Evolutionary conservation across 2,113 vertebrate genomes (phyloP), one percentile per base, ranked within the genome.

Genomic region (Onychorhynchus coronatus): DNA sequence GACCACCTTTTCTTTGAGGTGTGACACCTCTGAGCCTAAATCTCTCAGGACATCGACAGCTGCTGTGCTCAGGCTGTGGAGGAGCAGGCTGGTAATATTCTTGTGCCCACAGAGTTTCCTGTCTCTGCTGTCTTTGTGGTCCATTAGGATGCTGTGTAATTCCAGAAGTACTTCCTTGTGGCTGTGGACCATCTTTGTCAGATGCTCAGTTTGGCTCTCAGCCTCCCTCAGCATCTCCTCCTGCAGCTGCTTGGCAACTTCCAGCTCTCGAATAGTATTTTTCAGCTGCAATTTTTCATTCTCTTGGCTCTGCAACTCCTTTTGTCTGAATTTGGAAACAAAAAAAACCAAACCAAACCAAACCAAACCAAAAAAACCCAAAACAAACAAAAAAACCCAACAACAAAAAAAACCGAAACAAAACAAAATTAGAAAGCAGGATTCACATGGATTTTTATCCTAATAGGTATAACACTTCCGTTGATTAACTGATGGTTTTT

Each of bases 251-350:
- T 72, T 98, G 77, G 97, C 96, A 83, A 96, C 94, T 92, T 98
- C 95, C 35, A 98, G 85, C 42, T 99, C 98, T 50, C 97, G 95
- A 94, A 98, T 27, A 78, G 97, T 97, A 76, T 37, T 93, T 83
- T 98, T 97, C 44, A 98, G 97, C 93, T 98, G 97, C 90, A 83
- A 97, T 97, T 98, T 97, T 74, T 97, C 91, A 47, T 96, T 95
- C n/a, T 98, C 96, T 37, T 98, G 98, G 50, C 95, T 97, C 46
- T 96, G 97, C 6, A 91, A 97, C 79, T 98, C 98, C 71, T 97
- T 98, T 85, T 95, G 89, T 71, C 98, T 99, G 89, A 47, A 91
- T 81, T 77, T 33, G 67, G 35, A 87, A 94, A 66, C 58, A 91
- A n/a, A 49, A 47, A 92, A n/a, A n/a, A n/a, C n/a, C n/a, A n/a